Conservation (phyloP, 2,113 vertebrate genomes). For the Vimba vimba region DNA sequence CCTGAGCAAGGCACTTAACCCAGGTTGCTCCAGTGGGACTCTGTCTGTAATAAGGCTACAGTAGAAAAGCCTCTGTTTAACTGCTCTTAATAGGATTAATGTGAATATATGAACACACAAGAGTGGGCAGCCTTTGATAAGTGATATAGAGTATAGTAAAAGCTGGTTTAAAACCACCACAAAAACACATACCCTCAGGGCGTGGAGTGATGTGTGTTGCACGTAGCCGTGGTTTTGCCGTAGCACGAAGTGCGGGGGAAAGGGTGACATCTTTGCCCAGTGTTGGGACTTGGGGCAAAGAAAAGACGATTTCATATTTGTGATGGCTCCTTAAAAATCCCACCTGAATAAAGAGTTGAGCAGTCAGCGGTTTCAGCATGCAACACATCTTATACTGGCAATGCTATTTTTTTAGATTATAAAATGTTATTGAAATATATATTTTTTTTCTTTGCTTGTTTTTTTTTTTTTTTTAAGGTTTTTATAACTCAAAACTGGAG, state of each 20-base stretch:
- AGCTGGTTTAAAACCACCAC: neutral
- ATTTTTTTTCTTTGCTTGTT: neutral
- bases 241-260: constrained; percentile 52
- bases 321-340: constrained; percentile 74
- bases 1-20: neutral
- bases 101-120: neutral
- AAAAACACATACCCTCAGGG: constrained; percentile 60
- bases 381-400: neutral
- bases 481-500: neutral
- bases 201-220: constrained; percentile 62
- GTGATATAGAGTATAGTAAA: neutral
- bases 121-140: neutral
- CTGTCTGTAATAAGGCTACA: neutral
- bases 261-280: constrained; percentile 67
- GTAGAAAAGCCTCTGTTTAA: neutral
- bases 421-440: neutral
- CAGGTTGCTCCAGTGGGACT: neutral
- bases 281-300: constrained; percentile 63
- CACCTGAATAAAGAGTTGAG: constrained; percentile 54
- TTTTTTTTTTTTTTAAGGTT: neutral
- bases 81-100: neutral
- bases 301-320: constrained; percentile 71
- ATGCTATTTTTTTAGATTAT: neutral
- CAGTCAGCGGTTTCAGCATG: neutral
- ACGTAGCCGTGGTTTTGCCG: constrained; percentile 61